Evolutionary conservation across 2,888 invertebrate genomes (phyloP), one percentile per base, ranked within the genome.

Genomic region (Drosophila austrosaltans): DNA sequence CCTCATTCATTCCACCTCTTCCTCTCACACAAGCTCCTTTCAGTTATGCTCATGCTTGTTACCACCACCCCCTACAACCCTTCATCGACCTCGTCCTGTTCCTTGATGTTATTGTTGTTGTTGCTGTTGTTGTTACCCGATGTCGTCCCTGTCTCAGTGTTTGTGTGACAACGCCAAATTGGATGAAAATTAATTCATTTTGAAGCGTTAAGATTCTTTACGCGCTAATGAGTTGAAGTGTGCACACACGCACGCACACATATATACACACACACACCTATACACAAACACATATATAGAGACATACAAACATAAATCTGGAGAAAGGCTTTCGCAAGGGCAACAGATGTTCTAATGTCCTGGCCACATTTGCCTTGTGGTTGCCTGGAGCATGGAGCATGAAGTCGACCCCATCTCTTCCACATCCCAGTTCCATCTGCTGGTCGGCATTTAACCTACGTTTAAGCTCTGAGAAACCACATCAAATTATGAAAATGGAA

Each of bases 141-240:
- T 66, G 65, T 78, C 48, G 36, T 25, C 22, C 20, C 39, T 36
- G 56, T 39, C 62, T 65, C 30, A 36, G 39, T 66, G 36, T 54
- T 54, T 61, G 66, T 66, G 77, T 66, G 76, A 77, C 86, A 75
- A 72, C 75, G 73, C 65, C 83, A 85, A 85, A 82, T 81, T 82
- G 86, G 83, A 87, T 84, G 81, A 84, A 81, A 84, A 84, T 84
- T 87, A 87, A 84, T 87, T 87, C 87, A 84, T 87, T 84, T 87
- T 87, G 82, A 84, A 84, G 84, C 83, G 86, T 78, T 85, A 82
- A 85, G 82, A 82, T 82, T 82, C 82, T 82, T 87, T 78, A 82
- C 80, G 81, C 78, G 36, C 82, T 84, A 84, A 84, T 84, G 87
- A 84, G 82, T 84, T 84, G 75, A 81, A 82, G 83, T 85, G 81